phyloP scores from a whole-genome alignment of 2,888 invertebrate species.

The Eupithecia subumbrata region DNA sequence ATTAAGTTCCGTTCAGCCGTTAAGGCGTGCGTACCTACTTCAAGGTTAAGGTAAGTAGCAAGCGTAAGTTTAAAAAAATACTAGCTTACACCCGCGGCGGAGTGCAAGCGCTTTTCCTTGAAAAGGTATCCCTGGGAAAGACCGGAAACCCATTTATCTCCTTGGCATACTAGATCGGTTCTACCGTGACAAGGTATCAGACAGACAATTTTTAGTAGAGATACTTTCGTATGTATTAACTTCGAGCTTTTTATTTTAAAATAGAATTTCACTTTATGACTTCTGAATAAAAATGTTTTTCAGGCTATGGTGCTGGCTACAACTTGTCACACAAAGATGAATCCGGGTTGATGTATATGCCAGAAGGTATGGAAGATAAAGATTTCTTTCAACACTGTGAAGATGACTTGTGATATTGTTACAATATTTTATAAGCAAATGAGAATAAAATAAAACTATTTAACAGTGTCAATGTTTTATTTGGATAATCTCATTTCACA shows the following conservation, averaged over 20 bases:
- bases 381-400: constrained; percentile 80
- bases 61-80: too few species aligned
- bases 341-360: constrained; percentile 86
- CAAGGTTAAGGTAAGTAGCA: too few species aligned
- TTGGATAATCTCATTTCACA: constrained; percentile 83
- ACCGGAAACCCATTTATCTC: too few species aligned
- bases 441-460: background rate
- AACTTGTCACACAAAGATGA: constrained; percentile 82
- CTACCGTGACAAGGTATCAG: too few species aligned
- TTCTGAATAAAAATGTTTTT: background rate
- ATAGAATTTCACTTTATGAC: background rate
- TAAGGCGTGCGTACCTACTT: too few species aligned
- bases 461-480: constrained; percentile 73
- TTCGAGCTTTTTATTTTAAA: too few species aligned
- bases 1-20: too few species aligned
- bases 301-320: constrained; percentile 87
- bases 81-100: background rate
- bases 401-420: constrained; percentile 30
- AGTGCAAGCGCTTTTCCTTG: background rate
- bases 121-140: background rate
- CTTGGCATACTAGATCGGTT: too few species aligned
- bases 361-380: constrained; percentile 85
- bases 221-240: too few species aligned
- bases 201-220: too few species aligned
- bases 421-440: background rate